Evolutionary conservation across 2,113 vertebrate genomes (phyloP).

Genomic region (Nothobranchius furzeri): DNA sequence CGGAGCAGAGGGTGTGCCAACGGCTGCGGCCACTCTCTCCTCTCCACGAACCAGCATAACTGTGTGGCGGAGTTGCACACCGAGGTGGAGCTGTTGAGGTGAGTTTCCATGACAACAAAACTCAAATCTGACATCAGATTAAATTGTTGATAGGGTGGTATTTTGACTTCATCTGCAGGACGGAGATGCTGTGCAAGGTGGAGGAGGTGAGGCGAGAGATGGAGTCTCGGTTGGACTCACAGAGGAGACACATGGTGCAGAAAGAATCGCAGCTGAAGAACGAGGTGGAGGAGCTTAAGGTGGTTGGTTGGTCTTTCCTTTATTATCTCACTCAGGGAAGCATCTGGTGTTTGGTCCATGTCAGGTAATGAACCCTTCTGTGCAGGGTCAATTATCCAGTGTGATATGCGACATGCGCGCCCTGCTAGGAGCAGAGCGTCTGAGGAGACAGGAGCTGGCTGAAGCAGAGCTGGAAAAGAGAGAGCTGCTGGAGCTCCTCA

Average conservation of each 20-base stretch:
- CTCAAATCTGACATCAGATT: not conserved
- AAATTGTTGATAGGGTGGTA: not conserved
- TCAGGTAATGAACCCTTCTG: slow-evolving; percentile 1
- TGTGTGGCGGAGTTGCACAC: slow-evolving; percentile 86
- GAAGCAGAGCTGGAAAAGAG: slow-evolving; percentile 86
- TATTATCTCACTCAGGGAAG: not conserved
- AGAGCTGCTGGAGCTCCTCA: slow-evolving; percentile 85
- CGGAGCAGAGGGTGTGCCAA: slow-evolving; percentile 83
- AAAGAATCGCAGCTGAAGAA: slow-evolving; percentile 87
- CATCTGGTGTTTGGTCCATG: not conserved
- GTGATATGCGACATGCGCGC: slow-evolving; percentile 85
- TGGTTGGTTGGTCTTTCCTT: slow-evolving; percentile 65
- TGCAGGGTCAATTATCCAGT: slow-evolving; percentile 85
- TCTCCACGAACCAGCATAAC: slow-evolving; percentile 82
- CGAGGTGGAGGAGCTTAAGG: slow-evolving; percentile 90
- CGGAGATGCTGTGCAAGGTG: slow-evolving; percentile 87
- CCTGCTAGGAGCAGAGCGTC: slow-evolving; percentile 83
- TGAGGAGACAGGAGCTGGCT: slow-evolving; percentile 85
- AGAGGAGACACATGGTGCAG: slow-evolving; percentile 92
- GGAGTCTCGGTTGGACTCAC: slow-evolving; percentile 89
- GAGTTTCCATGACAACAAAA: not conserved
- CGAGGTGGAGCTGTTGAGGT: slow-evolving; percentile 87
- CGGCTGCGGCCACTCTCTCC: slow-evolving; percentile 83
- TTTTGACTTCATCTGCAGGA: slow-evolving; percentile 62
- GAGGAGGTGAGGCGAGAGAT: slow-evolving; percentile 89